Percentiles rank a stretch among this genome's conserved stretches.
Evolutionary conservation across 2,888 invertebrate genomes (phyloP).

Genomic region (Limnephilus rhombicus): DNA sequence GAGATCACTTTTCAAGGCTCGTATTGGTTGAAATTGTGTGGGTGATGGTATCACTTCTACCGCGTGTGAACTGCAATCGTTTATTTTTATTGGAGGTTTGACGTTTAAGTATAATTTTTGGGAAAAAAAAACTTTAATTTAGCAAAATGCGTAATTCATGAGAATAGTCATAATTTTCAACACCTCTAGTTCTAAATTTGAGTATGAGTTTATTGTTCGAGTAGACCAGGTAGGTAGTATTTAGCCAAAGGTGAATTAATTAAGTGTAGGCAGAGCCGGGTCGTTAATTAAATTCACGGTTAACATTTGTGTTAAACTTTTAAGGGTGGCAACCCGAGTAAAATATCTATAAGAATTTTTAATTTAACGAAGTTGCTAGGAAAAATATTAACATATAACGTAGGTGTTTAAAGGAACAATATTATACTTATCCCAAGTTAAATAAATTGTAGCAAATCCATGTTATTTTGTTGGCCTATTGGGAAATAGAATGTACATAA

Average conservation of each 20-base stretch:
- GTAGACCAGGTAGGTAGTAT: not conserved
- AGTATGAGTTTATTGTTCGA: not conserved
- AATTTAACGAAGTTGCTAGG: not conserved
- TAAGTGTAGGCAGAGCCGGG: not conserved
- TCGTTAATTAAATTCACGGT: not conserved
- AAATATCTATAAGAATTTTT: not conserved
- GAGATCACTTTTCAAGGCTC: too few relatives aligned
- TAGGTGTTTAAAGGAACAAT: not conserved
- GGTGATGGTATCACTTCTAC: too few relatives aligned
- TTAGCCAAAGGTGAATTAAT: not conserved
- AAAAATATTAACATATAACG: not conserved
- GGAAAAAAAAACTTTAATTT: not conserved
- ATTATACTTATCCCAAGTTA: not conserved
- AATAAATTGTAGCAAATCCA: not conserved
- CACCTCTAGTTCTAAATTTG: not conserved
- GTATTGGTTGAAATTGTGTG: too few relatives aligned
- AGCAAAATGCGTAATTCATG: not conserved
- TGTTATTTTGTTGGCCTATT: not conserved
- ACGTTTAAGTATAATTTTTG: not conserved
- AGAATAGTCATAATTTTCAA: not conserved
- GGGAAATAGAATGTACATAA: too few relatives aligned
- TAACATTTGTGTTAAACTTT: not conserved
- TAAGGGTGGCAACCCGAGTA: not conserved
- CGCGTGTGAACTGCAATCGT: too few relatives aligned
- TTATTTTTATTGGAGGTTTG: too few relatives aligned